Evolutionary conservation across 1,140 invertebrate species (phyloP).

Genomic region (Brachionus manjavacas): DNA sequence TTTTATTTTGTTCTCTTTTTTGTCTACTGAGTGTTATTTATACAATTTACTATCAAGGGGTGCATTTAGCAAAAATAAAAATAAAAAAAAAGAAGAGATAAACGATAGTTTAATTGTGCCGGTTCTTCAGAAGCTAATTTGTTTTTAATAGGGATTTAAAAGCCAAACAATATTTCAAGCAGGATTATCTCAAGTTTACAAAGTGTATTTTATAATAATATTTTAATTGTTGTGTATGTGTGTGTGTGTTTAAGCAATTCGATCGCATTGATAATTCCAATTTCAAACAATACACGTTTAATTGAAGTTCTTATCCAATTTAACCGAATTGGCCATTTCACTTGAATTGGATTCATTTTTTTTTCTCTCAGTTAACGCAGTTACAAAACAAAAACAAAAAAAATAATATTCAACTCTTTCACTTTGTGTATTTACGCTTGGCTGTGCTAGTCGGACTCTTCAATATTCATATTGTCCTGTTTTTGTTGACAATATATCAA

Average conservation of each 20-base stretch:
- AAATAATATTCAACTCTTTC: neutral
- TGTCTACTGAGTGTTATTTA: neutral
- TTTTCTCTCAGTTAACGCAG: neutral
- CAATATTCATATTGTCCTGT: neutral
- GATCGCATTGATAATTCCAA: conserved; percentile 24
- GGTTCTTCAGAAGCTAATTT: neutral
- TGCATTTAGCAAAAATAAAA: neutral
- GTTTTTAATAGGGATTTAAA: conserved; percentile 25
- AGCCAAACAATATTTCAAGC: neutral
- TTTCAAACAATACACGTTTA: neutral
- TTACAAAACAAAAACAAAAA: neutral
- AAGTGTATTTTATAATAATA: conserved; percentile 16
- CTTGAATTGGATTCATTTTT: neutral
- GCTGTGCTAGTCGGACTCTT: neutral
- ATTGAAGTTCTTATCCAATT: neutral
- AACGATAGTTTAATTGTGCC: conserved; percentile 32
- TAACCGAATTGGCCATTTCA: neutral
- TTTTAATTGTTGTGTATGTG: conserved; percentile 22
- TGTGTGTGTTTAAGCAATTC: neutral
- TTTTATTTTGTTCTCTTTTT: neutral
- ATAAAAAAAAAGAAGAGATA: neutral
- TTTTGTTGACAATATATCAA: neutral
- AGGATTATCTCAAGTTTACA: conserved; percentile 36
- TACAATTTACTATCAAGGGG: conserved; percentile 34
- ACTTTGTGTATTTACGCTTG: neutral